These are phyloP conservation scores for Lasioglossum vierecki DNA, from an alignment of 2,888 invertebrate genomes.

Conservation along the genomic window DNA sequence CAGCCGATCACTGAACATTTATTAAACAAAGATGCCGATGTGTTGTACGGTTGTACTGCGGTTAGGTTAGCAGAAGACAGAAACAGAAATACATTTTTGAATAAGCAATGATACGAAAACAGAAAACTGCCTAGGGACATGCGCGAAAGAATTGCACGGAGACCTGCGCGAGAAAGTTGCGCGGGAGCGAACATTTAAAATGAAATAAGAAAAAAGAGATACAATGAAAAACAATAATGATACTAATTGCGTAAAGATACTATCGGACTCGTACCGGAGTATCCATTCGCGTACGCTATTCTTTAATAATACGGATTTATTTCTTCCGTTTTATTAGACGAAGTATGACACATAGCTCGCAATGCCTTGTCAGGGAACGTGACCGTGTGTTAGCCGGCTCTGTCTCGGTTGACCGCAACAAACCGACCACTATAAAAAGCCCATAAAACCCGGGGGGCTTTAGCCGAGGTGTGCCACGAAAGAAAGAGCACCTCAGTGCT, in stretches of 20 bases:
- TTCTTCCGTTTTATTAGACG: constrained; percentile 10
- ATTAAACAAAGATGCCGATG: neutral
- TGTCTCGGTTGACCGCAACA: constrained; percentile 68
- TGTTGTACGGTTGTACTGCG: neutral
- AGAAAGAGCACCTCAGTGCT: constrained; percentile 51
- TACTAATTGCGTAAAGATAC: neutral
- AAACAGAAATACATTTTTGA: neutral
- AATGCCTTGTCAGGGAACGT: constrained; percentile 62
- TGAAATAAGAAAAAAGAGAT: neutral
- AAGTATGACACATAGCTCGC: constrained; percentile 37
- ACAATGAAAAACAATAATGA: neutral
- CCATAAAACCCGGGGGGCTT: constrained; percentile 64
- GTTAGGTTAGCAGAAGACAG: neutral
- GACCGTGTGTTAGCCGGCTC: constrained; percentile 70
- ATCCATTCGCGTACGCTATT: neutral
- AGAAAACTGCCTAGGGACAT: neutral
- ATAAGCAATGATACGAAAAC: neutral
- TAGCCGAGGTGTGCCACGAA: constrained; percentile 19
- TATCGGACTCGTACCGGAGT: neutral
- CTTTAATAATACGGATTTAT: neutral
- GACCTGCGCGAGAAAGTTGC: neutral
- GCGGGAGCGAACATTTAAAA: neutral
- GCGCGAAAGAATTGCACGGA: neutral
- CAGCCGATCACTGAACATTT: neutral
- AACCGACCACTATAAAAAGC: constrained; percentile 69